phyloP scores from a whole-genome alignment of 2,113 vertebrate species.

The Hypocryptadius cinnamomeus region DNA sequence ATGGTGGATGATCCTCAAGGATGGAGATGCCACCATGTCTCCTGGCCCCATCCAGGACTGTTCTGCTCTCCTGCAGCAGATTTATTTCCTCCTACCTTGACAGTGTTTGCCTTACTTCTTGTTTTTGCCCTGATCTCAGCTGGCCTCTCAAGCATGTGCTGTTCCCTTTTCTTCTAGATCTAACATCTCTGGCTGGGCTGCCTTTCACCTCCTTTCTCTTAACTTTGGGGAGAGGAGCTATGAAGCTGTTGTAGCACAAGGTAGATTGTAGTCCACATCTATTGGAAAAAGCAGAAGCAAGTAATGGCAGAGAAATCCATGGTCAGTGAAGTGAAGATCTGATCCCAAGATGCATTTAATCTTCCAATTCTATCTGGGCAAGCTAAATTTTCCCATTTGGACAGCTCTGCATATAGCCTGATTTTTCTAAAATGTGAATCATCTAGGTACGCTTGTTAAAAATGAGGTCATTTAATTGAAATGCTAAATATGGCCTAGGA shows the following conservation, averaged over 20 bases:
- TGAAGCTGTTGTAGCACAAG: background rate
- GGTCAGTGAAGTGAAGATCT: background rate
- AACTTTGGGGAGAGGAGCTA: background rate
- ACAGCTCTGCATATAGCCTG: background rate
- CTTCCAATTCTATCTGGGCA: background rate
- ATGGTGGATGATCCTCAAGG: background rate
- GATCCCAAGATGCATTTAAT: background rate
- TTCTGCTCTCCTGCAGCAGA: background rate
- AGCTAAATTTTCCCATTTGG: background rate
- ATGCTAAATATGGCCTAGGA: constrained; percentile 5
- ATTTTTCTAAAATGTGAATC: constrained; percentile 31
- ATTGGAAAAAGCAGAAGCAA: background rate
- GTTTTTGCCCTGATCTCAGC: background rate
- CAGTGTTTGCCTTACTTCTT: background rate
- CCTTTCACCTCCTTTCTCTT: background rate
- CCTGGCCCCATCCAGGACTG: background rate
- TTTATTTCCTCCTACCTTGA: background rate
- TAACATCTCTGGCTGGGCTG: background rate
- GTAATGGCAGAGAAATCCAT: background rate
- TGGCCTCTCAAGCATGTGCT: background rate
- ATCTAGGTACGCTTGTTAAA: constrained; percentile 19
- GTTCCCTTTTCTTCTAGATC: background rate
- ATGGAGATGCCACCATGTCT: background rate
- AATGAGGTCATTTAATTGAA: constrained; percentile 44
- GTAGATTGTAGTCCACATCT: background rate